Base-by-base conservation (phyloP, 2,888 invertebrate species). In the Micropterix aruncella region DNA sequence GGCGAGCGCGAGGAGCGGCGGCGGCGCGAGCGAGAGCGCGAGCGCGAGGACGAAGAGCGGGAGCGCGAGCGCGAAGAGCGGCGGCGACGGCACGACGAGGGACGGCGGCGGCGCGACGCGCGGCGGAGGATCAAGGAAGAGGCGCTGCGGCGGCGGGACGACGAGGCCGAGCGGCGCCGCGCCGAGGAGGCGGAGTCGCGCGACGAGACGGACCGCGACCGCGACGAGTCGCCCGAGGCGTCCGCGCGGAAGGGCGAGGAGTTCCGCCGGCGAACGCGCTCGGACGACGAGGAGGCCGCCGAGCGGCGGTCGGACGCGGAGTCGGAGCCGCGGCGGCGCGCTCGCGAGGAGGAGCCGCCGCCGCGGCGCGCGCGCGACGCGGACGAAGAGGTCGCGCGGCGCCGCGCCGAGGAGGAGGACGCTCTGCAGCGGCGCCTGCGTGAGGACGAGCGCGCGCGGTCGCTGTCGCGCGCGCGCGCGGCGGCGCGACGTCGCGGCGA, bases 61-160 rank as follows among this genome's bases (percentile, higher is more conserved):
- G 27, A 70, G 70, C 50, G 54, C 70, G 43, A 57, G 70, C 0
- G 64, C 70, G 52, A 71, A 69, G 2, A 69, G 70, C 69, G 70
- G 56, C 52, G 52, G 52, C 14, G 51, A 45, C 38, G 38, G 15
- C 42, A 43, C 27, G 51, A 50, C 17, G 47, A 44, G 12, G 45
- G 44, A 16, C 38, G 18, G 2, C 41, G 41, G 12, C 38, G 41
- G 12, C 45, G 46, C 16, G 47, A 49, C 38, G 53, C 51, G 37
- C 46, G 48, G 19, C 19, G 47, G 41, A 42, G 44, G 36, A 41
- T 43, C 14, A 46, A 44, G 16, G 52, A 53, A 40, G 42, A 47
- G 18, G 48, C 44, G 40, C 41, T 39, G 18, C 42, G 46, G 40
- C 46, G 36, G 16, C 40, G 18, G 3, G n/a, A 9, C 7, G 48